Evolutionary conservation across 2,113 vertebrate species (phyloP).

Genomic region (Panthera uncia): DNA sequence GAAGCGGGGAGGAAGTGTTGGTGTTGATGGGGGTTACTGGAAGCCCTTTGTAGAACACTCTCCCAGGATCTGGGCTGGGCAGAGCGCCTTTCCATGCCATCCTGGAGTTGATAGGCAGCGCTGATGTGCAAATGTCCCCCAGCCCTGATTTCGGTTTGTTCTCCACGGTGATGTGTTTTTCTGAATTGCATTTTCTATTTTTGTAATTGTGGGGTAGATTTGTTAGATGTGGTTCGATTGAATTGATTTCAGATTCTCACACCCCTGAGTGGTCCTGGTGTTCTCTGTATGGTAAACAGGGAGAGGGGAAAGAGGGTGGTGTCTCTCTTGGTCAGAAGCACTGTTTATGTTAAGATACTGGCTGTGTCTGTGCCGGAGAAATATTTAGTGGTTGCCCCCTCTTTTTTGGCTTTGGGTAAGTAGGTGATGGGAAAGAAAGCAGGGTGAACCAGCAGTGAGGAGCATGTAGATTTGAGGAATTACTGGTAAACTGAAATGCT

Average conservation of each 20-base stretch:
- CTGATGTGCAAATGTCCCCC: neutral
- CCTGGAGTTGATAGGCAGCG: neutral
- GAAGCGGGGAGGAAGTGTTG: slow-evolving; percentile 15
- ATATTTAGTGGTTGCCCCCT: neutral
- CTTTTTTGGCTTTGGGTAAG: neutral
- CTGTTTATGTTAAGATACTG: neutral
- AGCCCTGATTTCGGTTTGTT: neutral
- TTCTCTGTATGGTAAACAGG: neutral
- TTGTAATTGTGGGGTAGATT: neutral
- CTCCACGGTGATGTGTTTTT: neutral
- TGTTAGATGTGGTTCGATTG: neutral
- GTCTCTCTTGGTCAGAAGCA: neutral
- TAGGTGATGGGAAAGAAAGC: neutral
- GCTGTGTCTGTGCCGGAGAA: neutral
- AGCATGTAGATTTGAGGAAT: neutral
- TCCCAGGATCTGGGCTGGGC: slow-evolving; percentile 42
- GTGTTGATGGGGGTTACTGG: slow-evolving; percentile 21
- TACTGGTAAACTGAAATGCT: neutral
- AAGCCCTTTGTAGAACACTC: slow-evolving; percentile 51
- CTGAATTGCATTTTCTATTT: slow-evolving; percentile 31
- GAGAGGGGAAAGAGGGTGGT: slow-evolving; percentile 3
- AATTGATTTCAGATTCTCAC: slow-evolving; percentile 12
- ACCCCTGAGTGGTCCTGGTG: neutral
- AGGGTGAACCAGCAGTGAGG: neutral
- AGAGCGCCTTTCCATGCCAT: neutral